Conservation (phyloP, 2,888 invertebrate species). For the Hipparchia semele region DNA sequence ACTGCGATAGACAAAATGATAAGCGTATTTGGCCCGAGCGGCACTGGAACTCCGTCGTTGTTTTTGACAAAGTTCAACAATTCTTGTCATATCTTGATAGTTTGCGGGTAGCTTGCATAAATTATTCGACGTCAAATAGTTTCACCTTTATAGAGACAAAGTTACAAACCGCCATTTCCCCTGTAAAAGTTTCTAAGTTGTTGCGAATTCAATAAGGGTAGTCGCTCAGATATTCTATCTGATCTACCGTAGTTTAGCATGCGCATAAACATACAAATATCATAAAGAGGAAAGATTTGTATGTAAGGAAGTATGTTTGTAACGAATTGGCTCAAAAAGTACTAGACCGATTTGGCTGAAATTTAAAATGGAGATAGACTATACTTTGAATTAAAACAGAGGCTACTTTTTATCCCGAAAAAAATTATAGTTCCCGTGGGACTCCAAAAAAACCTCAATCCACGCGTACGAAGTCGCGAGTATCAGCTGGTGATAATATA, state of each 20-base stretch:
- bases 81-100: conserved; percentile 40
- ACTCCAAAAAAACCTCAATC: not conserved
- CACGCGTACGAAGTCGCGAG: not conserved
- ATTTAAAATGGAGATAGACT: too few relatives aligned
- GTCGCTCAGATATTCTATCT: not conserved
- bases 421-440: too few relatives aligned
- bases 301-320: not conserved
- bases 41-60: conserved; percentile 28
- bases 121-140: conserved; percentile 45
- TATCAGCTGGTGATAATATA: not conserved
- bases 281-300: too few relatives aligned
- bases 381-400: too few relatives aligned
- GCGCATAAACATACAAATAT: not conserved
- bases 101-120: conserved; percentile 40
- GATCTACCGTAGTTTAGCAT: not conserved
- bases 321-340: not conserved
- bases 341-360: not conserved
- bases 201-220: conserved; percentile 42
- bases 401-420: too few relatives aligned
- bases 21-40: conserved; percentile 17
- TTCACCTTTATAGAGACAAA: conserved; percentile 42
- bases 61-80: conserved; percentile 39
- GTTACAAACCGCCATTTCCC: conserved; percentile 35
- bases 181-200: conserved; percentile 43
- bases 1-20: conserved; percentile 25